Percentiles rank a stretch among this genome's conserved stretches.
These are phyloP conservation scores for Stomatorhinus walkeri DNA, from an alignment of 2,797 vertebrate species.

Conservation along the genomic window DNA sequence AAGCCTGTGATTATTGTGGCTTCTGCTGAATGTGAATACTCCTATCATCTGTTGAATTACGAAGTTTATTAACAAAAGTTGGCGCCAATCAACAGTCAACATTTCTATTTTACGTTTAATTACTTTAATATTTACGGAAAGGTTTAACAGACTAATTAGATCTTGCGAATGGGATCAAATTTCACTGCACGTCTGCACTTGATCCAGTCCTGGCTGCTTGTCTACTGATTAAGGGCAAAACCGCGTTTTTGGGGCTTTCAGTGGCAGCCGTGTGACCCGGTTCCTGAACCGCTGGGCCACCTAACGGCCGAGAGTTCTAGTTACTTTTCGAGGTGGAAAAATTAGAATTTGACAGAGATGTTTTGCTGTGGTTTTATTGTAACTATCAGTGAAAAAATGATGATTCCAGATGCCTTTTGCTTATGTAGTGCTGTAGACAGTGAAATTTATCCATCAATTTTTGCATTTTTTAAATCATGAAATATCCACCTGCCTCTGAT, in stretches of 20 bases:
- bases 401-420: neutral
- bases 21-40: neutral
- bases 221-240: neutral
- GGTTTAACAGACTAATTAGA: neutral
- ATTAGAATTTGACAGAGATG: neutral
- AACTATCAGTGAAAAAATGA: neutral
- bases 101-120: neutral
- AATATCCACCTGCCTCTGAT: neutral
- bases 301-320: neutral
- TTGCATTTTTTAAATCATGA: neutral
- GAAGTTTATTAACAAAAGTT: neutral
- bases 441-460: slow-evolving; percentile 8
- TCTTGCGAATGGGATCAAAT: neutral
- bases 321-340: neutral
- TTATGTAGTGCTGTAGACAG: neutral
- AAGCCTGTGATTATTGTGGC: slow-evolving; percentile 46
- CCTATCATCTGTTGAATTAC: neutral
- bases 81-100: neutral
- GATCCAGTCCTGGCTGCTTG: neutral
- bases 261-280: neutral
- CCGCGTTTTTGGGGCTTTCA: neutral
- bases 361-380: neutral
- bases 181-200: neutral
- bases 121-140: neutral
- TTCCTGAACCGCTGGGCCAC: neutral